Base-by-base conservation (phyloP, 2,797 vertebrate genomes). In the Etheostoma nigrum region DNA sequence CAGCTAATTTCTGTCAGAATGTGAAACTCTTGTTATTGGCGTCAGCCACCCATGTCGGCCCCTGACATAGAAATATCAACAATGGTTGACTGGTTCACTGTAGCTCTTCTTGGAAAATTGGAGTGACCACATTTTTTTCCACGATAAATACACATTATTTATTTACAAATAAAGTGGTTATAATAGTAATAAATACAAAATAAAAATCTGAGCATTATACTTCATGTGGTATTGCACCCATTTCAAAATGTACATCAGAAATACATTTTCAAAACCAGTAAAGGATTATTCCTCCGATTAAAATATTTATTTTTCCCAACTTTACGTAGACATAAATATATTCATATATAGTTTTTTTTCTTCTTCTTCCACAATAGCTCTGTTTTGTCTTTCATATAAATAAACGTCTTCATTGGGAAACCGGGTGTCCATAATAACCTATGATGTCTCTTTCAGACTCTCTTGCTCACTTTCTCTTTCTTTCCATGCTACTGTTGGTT, bases 151-250 rank as follows among this genome's bases (percentile, higher is more conserved):
- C 97, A 98, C 97, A 99, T 96, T 94, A 97, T 95, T 98, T 99
- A 98, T 98, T 97, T 96, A 97, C 97, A 99, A 97, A 94, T 97
- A 97, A 97, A 98, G 97, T 98, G 97, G 98, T 99, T 99, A 99
- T 98, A 97, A 98, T 99, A 97, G 96, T 96, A 99, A 99, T 99
- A 99, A 99, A 99, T 99, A 99, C 97, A 99, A 98, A 98, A 98
- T 99, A 99, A 96, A 97, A 97, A 99, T 99, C 97, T 98, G 96
- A 97, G 96, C 96, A 98, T 97, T 98, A 98, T 99, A 99, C 97
- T 99, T 99, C 98, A 99, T 99, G 97, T 97, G 98, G 97, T 96
- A 96, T 97, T 96, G 96, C 97, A 98, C 98, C 97, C 96, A 96
- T 97, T 98, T 97, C 96, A 88, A 95, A 98, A 99, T 99, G 96